Base-by-base conservation (phyloP, 2,113 vertebrate species). In the Tapirus terrestris region DNA sequence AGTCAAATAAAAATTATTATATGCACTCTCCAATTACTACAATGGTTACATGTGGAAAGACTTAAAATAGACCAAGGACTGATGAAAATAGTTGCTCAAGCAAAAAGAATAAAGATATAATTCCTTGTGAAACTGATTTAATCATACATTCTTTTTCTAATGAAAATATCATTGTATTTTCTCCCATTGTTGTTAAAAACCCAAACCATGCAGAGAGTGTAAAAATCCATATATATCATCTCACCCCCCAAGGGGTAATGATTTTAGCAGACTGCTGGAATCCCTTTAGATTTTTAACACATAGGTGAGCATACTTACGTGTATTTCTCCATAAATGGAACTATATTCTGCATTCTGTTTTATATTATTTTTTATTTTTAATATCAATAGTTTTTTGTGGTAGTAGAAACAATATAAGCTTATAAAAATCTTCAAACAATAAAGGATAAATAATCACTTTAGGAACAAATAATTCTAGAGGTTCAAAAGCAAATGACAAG, bases 1-100 rank as follows among this genome's bases (percentile, higher is more conserved):
- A 84, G 36, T 93, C 43, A 96, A 85, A 60, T 94, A 91, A 97
- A 90, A 97, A 82, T 83, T 94, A 97, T 65, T 88, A 84, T 29
- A 67, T 43, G 53, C 1, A 29, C 23, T 53, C 65, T 81, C n/a
- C 83, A 93, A 96, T 98, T 89, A 89, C 31, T 77, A 6, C 39
- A 89, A 58, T 76, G 31, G n/a, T 58, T 72, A 65, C 53, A 96
- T 16, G 12, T 70, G 36, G 58, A 92, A 96, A 97, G 72, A 92
- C 53, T 85, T 79, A 70, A 96, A 94, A 85, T 45, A 76, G 25
- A 25, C 10, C 29, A 73, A 94, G 31, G 36, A 67, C 92, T 77
- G 56, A 93, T 45, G 33, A 90, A 97, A 96, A 92, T 43, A 72
- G 45, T 88, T 81, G 20, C 56, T 94, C 91, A 89, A 92, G 53